Conservation (phyloP, 2,113 vertebrate species). For the Empidonax alnorum region DNA sequence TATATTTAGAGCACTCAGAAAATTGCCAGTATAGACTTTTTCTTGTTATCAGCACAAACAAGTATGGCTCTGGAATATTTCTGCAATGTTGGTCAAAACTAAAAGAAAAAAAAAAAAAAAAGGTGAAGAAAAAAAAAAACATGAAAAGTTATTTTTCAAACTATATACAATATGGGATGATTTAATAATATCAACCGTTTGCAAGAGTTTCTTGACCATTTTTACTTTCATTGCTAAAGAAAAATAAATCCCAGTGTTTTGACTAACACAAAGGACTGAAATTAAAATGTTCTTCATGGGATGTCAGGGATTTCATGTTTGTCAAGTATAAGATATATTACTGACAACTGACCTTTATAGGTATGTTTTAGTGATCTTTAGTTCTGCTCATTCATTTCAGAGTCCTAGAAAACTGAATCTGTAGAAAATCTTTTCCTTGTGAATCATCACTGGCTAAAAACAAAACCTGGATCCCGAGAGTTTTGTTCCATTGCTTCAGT, state of each 20-base stretch:
- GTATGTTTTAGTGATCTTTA: background rate
- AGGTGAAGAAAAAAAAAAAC: background rate
- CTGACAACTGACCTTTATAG: background rate
- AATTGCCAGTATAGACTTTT: background rate
- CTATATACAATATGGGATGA: background rate
- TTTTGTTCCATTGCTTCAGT: background rate
- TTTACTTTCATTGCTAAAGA: background rate
- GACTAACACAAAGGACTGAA: background rate
- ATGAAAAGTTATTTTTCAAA: background rate
- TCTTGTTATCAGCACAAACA: background rate
- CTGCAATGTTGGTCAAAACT: background rate
- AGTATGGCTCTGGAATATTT: background rate
- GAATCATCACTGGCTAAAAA: background rate
- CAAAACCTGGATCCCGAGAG: background rate
- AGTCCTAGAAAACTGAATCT: background rate
- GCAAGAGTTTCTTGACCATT: background rate
- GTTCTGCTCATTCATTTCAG: background rate
- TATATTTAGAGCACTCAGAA: slow-evolving; percentile 1
- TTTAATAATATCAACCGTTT: background rate
- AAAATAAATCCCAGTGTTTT: background rate
- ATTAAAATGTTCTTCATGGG: background rate
- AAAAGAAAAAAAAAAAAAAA: background rate
- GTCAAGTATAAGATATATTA: background rate
- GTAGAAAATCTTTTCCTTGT: background rate
- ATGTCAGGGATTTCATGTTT: background rate